Percentiles rank a stretch among this genome's conserved stretches.
phyloP scores from a whole-genome alignment of 2,113 vertebrate genomes.

The Sinocyclocheilus maitianheensis region DNA sequence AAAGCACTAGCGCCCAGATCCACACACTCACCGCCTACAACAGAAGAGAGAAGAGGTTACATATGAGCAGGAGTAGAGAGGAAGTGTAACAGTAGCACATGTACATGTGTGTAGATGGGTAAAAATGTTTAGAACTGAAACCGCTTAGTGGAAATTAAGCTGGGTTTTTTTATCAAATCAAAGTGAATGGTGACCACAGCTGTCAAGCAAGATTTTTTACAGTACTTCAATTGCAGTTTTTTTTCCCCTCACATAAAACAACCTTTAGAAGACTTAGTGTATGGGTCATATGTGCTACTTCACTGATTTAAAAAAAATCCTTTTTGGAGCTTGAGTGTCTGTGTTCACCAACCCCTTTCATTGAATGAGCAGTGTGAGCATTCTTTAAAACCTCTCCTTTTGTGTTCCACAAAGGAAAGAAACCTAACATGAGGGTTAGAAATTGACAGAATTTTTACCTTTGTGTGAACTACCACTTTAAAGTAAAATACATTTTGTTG shows the following conservation, averaged over 20 bases:
- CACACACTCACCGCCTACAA: slow-evolving; percentile 91
- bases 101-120: background rate
- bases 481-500: background rate
- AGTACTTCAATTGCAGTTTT: background rate
- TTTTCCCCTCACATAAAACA: background rate
- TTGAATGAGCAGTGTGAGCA: background rate
- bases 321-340: background rate
- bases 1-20: slow-evolving; percentile 93
- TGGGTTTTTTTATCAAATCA: background rate
- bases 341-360: background rate
- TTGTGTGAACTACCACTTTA: background rate
- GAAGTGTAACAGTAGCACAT: background rate
- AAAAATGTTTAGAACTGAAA: background rate
- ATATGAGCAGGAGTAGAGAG: background rate
- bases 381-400: background rate
- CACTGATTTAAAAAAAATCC: too few species aligned
- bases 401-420: background rate
- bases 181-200: background rate
- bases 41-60: slow-evolving; percentile 75
- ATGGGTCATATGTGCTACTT: background rate
- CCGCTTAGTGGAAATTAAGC: background rate
- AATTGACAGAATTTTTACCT: background rate
- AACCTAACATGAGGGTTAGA: background rate
- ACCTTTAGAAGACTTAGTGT: background rate
- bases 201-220: background rate